A percentile compares a stretch with the other conserved stretches of the same genome.
Conservation (phyloP, 2,113 vertebrate genomes). For the Petromus typicus region DNA sequence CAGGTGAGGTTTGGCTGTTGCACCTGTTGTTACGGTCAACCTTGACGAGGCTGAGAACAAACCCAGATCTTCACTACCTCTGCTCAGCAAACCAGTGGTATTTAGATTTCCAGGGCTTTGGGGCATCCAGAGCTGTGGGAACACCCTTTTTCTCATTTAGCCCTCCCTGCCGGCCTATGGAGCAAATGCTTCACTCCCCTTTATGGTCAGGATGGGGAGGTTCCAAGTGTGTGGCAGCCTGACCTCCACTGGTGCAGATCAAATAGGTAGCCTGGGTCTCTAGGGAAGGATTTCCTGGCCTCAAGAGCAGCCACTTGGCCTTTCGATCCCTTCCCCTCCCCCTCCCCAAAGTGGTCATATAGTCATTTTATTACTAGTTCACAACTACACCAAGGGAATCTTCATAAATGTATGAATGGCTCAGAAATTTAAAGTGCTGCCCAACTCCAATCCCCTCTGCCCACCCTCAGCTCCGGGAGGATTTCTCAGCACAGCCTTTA, state of each 20-base stretch:
- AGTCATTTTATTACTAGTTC: slow-evolving; percentile 23
- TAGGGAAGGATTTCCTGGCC: not conserved
- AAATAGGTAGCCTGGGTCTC: not conserved
- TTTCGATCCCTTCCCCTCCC: not conserved
- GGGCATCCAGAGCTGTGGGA: not conserved
- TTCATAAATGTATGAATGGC: not conserved
- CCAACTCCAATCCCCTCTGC: not conserved
- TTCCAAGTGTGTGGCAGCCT: too few species aligned
- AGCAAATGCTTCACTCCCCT: not conserved
- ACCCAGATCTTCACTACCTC: not conserved
- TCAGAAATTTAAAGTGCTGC: not conserved
- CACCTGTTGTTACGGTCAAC: not conserved
- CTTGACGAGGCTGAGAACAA: too few species aligned
- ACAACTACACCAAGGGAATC: not conserved
- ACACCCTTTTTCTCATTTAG: not conserved
- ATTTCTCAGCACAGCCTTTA: not conserved
- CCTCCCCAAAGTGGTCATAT: not conserved
- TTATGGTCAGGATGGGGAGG: not conserved
- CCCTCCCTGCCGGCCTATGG: not conserved
- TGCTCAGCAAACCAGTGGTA: not conserved
- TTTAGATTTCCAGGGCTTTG: not conserved
- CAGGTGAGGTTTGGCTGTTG: not conserved
- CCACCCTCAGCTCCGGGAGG: not conserved
- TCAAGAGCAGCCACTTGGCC: not conserved
- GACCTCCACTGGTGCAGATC: not conserved